A percentile compares a stretch with the other conserved stretches of the same genome.
phyloP scores from a whole-genome alignment of 1,140 invertebrate genomes.

The Platyscapa corneri region DNA sequence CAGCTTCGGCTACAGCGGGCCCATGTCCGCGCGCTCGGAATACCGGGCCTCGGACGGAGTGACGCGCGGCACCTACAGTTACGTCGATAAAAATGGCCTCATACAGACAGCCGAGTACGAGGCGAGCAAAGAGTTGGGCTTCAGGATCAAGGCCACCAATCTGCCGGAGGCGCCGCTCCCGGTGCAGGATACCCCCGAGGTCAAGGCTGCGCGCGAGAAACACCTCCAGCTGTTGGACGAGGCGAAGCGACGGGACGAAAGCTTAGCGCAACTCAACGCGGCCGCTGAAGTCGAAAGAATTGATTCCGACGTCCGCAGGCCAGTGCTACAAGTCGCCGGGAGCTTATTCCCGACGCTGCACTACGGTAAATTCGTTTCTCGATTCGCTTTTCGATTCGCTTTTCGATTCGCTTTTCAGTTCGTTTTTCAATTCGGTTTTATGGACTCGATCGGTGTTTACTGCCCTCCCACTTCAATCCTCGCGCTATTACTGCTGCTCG shows the following conservation, averaged over 20 bases:
- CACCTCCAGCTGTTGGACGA: conserved; percentile 61
- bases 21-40: conserved; percentile 73
- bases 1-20: conserved; percentile 75
- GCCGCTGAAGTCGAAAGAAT: not conserved
- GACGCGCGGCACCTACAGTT: conserved; percentile 71
- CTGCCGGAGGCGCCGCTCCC: conserved; percentile 70
- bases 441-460: too few relatives aligned
- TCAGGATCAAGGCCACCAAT: conserved; percentile 75
- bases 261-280: not conserved
- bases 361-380: not conserved
- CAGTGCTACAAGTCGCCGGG: too few relatives aligned
- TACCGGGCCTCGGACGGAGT: conserved; percentile 64
- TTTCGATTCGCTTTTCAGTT: too few relatives aligned
- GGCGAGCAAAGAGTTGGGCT: conserved; percentile 70
- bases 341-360: too few relatives aligned
- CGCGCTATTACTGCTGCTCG: too few relatives aligned
- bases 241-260: conserved; percentile 28
- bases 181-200: conserved; percentile 67
- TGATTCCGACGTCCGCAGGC: not conserved
- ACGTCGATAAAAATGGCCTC: conserved; percentile 73
- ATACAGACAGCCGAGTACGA: conserved; percentile 70
- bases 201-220: conserved; percentile 60
- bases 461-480: too few relatives aligned
- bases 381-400: too few relatives aligned
- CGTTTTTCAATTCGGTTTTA: too few relatives aligned